These are phyloP conservation scores for Zaprionus gabonicus DNA, from an alignment of 1,140 invertebrate species.

Conservation along the genomic window DNA sequence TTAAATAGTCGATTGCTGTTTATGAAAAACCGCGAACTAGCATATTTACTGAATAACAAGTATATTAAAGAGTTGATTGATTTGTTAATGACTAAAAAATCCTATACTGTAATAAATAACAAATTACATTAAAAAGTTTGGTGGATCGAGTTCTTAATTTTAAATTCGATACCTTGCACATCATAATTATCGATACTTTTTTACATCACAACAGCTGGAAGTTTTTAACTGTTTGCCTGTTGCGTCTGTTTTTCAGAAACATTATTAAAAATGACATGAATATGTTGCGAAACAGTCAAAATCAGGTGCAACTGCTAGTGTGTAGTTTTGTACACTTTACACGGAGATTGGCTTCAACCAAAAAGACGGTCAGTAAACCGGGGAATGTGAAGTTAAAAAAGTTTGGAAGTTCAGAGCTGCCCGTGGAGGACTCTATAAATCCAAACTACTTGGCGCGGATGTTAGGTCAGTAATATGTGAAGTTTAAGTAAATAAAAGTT, in stretches of 20 bases:
- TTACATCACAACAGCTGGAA: background rate
- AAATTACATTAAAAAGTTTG: background rate
- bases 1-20: background rate
- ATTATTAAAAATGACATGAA: constrained; percentile 40
- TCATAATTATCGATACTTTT: background rate
- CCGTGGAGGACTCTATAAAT: constrained; percentile 59
- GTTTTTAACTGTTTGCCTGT: constrained; percentile 34
- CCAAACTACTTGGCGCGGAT: constrained; percentile 52
- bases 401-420: constrained; percentile 25
- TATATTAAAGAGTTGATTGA: background rate
- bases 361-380: constrained; percentile 11
- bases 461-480: constrained; percentile 36
- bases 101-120: background rate
- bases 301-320: constrained; percentile 37
- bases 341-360: constrained; percentile 31
- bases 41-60: background rate
- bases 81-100: no score
- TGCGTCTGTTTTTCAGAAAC: constrained; percentile 18
- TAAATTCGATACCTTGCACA: background rate
- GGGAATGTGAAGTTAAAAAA: constrained; percentile 25
- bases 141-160: background rate
- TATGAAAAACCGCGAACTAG: background rate
- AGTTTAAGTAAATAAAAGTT: background rate
- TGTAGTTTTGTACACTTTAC: constrained; percentile 26
- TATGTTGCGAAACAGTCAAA: constrained; percentile 62